phyloP scores from a whole-genome alignment of 2,113 vertebrate species.

The Entomyzon cyanotis region DNA sequence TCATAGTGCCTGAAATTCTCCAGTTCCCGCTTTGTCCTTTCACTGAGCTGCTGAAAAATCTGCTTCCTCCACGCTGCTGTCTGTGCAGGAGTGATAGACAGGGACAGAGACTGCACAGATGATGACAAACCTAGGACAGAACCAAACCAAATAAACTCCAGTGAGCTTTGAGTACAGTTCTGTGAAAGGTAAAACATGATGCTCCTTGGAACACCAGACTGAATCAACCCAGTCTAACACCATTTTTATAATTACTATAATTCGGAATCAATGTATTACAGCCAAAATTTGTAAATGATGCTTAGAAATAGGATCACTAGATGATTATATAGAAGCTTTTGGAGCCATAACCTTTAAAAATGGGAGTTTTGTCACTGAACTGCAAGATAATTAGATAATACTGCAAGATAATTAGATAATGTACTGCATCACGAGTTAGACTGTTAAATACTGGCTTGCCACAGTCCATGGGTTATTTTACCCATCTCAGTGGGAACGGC shows the following conservation, averaged over 20 bases:
- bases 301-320: not conserved
- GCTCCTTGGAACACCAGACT: not conserved
- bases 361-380: not conserved
- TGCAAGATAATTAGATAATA: not conserved
- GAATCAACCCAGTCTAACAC: not conserved
- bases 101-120: constrained; percentile 82
- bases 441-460: not conserved
- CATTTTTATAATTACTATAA: not conserved
- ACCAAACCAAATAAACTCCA: not conserved
- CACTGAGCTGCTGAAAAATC: constrained; percentile 93
- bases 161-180: not conserved
- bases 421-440: not conserved
- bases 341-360: not conserved
- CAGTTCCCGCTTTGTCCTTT: constrained; percentile 89
- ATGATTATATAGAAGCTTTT: not conserved
- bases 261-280: not conserved
- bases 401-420: not conserved
- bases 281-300: not conserved
- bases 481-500: not conserved
- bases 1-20: constrained; percentile 94
- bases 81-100: constrained; percentile 88
- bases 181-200: not conserved
- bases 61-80: constrained; percentile 89
- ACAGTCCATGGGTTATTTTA: not conserved
- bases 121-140: constrained; percentile 77